These are phyloP conservation scores for Perca fluviatilis DNA, from an alignment of 2,113 vertebrate genomes.

Conservation along the genomic window DNA sequence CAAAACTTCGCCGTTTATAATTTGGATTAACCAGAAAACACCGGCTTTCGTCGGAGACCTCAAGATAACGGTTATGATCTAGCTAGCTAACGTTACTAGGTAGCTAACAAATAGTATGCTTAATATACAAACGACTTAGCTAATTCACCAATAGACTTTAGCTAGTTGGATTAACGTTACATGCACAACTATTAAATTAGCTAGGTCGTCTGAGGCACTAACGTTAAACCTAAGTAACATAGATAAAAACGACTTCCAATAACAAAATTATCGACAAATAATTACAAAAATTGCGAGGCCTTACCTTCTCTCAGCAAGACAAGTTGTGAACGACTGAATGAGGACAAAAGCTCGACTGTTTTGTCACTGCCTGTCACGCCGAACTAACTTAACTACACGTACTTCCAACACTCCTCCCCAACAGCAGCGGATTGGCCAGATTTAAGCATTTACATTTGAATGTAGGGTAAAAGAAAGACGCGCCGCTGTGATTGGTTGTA, in stretches of 20 bases:
- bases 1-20: fast-evolving
- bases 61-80: background rate
- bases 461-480: fast-evolving
- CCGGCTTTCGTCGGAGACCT: fast-evolving
- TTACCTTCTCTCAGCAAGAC: constrained; percentile 73
- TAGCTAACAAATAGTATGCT: background rate
- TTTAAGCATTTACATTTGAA: constrained; percentile 70
- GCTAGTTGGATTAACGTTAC: background rate
- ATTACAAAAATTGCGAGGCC: fast-evolving
- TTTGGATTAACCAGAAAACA: fast-evolving
- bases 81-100: background rate
- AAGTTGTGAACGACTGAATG: constrained; percentile 54
- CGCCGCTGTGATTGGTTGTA: constrained; percentile 57
- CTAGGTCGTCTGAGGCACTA: fast-evolving
- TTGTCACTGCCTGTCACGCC: constrained; percentile 67
- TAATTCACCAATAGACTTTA: background rate
- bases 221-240: no score
- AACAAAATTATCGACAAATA: background rate
- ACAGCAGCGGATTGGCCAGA: constrained; percentile 64
- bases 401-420: constrained; percentile 62
- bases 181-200: background rate
- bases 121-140: background rate
- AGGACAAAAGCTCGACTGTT: constrained; percentile 74
- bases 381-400: constrained; percentile 78
- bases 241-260: fast-evolving